phyloP scores from a whole-genome alignment of 2,888 invertebrate species.

The Machimus rusticus region DNA sequence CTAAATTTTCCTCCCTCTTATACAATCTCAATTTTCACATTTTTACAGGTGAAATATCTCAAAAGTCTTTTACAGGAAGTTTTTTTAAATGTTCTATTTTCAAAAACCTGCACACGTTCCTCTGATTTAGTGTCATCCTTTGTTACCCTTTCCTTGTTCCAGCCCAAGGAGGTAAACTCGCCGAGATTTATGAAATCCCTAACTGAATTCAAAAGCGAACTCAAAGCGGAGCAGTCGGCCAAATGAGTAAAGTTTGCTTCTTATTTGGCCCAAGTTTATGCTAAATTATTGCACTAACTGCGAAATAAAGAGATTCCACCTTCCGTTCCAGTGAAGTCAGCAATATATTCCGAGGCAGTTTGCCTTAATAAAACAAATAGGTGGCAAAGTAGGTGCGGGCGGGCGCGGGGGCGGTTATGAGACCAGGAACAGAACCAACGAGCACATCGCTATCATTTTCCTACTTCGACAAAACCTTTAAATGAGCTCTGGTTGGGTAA shows the following conservation, averaged over 20 bases:
- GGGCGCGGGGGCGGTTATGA: neutral
- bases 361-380: neutral
- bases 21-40: no score
- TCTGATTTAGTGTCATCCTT: neutral
- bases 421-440: conserved; percentile 16
- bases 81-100: neutral
- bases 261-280: neutral
- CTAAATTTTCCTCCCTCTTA: no score
- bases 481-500: neutral
- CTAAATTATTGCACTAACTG: conserved; percentile 28
- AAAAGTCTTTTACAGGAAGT: neutral
- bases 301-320: conserved; percentile 20
- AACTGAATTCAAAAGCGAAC: neutral
- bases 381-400: neutral
- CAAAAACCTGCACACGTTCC: neutral
- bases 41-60: no score
- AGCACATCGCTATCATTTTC: conserved; percentile 28
- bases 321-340: conserved; percentile 17
- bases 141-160: neutral
- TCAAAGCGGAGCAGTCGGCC: neutral
- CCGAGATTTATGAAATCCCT: neutral
- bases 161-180: neutral
- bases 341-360: conserved; percentile 13
- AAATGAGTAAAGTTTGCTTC: conserved; percentile 15
- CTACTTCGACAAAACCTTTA: conserved; percentile 21